phyloP scores from a whole-genome alignment of 2,797 vertebrate genomes.

The Pitangus sulphuratus region DNA sequence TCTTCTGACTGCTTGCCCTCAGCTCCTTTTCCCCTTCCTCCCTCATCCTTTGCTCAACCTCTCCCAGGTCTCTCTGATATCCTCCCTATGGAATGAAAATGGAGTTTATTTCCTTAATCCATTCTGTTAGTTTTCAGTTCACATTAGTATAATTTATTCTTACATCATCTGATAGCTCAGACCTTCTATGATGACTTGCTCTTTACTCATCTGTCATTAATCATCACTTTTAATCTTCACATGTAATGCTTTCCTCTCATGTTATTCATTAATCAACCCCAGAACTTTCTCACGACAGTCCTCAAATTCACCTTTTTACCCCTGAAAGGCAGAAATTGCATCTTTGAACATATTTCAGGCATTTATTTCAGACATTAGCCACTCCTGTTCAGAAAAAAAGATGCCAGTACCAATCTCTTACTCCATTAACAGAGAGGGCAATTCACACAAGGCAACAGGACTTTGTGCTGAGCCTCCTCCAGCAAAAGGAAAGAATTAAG shows the following conservation, averaged over 20 bases:
- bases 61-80: not conserved
- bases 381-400: not conserved
- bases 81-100: not conserved
- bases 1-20: not conserved
- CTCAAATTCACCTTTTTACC: not conserved
- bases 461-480: not conserved
- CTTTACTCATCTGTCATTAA: not conserved
- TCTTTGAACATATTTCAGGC: not conserved
- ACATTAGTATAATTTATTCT: not conserved
- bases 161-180: not conserved
- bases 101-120: not conserved
- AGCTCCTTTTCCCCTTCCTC: not conserved
- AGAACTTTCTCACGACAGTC: not conserved
- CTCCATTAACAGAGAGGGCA: not conserved
- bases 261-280: not conserved
- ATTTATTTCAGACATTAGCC: not conserved
- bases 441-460: not conserved
- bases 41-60: not conserved
- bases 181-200: not conserved
- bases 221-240: not conserved
- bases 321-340: not conserved
- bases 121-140: not conserved
- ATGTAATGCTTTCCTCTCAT: not conserved
- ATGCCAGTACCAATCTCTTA: not conserved
- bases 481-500: not conserved